Evolutionary conservation across 2,113 vertebrate genomes (phyloP).

Genomic region (Plectropomus leopardus): DNA sequence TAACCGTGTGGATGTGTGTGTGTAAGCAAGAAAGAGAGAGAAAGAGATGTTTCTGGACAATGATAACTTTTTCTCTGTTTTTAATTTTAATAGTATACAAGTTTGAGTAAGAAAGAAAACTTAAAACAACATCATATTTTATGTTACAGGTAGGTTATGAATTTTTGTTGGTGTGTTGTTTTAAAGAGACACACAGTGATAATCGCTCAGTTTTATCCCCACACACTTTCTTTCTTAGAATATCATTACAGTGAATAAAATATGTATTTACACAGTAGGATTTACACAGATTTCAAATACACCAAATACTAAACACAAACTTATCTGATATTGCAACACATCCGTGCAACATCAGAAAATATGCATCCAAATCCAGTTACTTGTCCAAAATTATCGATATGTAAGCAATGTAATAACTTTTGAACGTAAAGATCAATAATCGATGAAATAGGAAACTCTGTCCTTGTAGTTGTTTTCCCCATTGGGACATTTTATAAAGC

Average conservation of each 20-base stretch:
- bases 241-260: not conserved
- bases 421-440: constrained; percentile 9
- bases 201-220: not conserved
- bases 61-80: constrained; percentile 29
- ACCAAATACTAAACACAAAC: not conserved
- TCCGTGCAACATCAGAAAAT: not conserved
- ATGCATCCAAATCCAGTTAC: not conserved
- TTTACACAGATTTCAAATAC: constrained; percentile 4
- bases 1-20: constrained; percentile 25
- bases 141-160: not conserved
- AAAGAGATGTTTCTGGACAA: constrained; percentile 16
- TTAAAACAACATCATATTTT: not conserved
- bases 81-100: constrained; percentile 4
- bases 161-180: not conserved
- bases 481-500: not conserved
- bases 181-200: not conserved
- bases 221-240: not conserved
- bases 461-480: not conserved
- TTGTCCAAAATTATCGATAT: not conserved
- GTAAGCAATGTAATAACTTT: not conserved
- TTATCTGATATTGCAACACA: not conserved
- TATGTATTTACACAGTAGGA: not conserved
- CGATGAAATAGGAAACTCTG: constrained; percentile 6
- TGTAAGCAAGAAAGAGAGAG: not conserved
- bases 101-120: not conserved